Evolutionary conservation across 2,113 vertebrate species (phyloP).

Genomic region (Solea solea): DNA sequence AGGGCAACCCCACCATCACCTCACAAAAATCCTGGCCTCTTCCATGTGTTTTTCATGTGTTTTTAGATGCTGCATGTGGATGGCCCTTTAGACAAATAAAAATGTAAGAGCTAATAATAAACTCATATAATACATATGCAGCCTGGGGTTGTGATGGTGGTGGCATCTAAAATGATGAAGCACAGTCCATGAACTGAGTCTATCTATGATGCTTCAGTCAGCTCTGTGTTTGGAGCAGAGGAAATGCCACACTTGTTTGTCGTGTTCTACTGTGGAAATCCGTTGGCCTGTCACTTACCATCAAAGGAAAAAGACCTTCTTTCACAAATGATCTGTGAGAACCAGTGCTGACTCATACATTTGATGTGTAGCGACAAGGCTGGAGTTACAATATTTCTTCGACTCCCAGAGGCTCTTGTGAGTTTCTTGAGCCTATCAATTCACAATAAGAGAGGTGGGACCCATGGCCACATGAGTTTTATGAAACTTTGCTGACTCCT

Average conservation of each 20-base stretch:
- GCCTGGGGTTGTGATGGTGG: not conserved
- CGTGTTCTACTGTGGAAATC: slow-evolving; percentile 34
- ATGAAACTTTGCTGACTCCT: slow-evolving; percentile 14
- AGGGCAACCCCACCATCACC: too few relatives aligned
- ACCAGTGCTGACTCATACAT: slow-evolving; percentile 49
- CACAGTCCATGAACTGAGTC: not conserved
- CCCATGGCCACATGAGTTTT: slow-evolving; percentile 20
- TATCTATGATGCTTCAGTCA: slow-evolving; percentile 6
- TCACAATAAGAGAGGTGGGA: slow-evolving; percentile 9
- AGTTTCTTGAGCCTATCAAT: slow-evolving; percentile 46
- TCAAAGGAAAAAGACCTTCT: slow-evolving; percentile 20
- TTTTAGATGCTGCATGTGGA: too few relatives aligned
- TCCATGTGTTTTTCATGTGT: too few relatives aligned
- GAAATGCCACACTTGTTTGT: slow-evolving; percentile 30
- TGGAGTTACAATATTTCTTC: slow-evolving; percentile 38
- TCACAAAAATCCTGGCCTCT: too few relatives aligned
- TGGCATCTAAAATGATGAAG: slow-evolving; percentile 1
- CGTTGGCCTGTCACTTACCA: slow-evolving; percentile 46
- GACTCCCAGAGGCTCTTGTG: slow-evolving; percentile 27
- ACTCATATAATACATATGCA: not conserved
- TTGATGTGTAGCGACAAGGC: slow-evolving; percentile 52
- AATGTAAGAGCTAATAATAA: too few relatives aligned
- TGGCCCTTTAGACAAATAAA: too few relatives aligned
- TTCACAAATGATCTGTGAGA: slow-evolving; percentile 39
- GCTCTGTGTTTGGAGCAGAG: slow-evolving; percentile 14